These are phyloP conservation scores for Nixonia krombeini DNA, from an alignment of 1,140 invertebrate species.

Conservation along the genomic window DNA sequence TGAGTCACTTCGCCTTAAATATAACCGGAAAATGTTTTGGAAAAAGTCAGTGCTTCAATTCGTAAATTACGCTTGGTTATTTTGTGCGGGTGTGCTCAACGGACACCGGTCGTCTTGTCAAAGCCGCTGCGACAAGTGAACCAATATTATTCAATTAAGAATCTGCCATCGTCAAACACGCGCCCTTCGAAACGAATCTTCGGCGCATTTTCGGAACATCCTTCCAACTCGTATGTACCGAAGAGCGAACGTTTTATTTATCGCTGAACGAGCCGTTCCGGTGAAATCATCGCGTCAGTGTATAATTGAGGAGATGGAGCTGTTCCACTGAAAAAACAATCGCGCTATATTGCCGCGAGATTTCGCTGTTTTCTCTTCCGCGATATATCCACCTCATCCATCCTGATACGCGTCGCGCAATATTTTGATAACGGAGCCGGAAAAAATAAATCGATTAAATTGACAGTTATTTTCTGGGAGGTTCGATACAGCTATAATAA, in stretches of 20 bases:
- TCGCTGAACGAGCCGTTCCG: slow-evolving; percentile 9
- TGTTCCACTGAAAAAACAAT: not conserved
- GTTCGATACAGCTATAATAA: no score
- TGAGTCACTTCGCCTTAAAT: no score
- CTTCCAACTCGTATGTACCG: not conserved
- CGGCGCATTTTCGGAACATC: not conserved
- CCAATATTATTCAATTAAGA: slow-evolving; percentile 48
- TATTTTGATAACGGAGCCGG: slow-evolving; percentile 13
- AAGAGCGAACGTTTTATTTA: slow-evolving; percentile 11
- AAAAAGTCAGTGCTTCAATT: no score
- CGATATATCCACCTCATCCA: not conserved
- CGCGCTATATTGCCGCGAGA: not conserved
- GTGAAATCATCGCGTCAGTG: slow-evolving; percentile 20
- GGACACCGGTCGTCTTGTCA: slow-evolving; percentile 27
- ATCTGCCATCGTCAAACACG: not conserved
- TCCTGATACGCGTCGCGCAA: not conserved
- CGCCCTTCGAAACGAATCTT: slow-evolving; percentile 17
- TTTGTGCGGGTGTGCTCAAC: no score
- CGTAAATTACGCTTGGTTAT: no score
- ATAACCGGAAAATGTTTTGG: no score
- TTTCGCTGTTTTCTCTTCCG: no score
- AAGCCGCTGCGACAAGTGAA: slow-evolving; percentile 29
- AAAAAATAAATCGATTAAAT: no score
- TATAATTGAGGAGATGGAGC: slow-evolving; percentile 16
- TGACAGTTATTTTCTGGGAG: no score